These are phyloP conservation scores for Nemapogon koenigi DNA, from an alignment of 2,888 invertebrate species.

Conservation along the genomic window DNA sequence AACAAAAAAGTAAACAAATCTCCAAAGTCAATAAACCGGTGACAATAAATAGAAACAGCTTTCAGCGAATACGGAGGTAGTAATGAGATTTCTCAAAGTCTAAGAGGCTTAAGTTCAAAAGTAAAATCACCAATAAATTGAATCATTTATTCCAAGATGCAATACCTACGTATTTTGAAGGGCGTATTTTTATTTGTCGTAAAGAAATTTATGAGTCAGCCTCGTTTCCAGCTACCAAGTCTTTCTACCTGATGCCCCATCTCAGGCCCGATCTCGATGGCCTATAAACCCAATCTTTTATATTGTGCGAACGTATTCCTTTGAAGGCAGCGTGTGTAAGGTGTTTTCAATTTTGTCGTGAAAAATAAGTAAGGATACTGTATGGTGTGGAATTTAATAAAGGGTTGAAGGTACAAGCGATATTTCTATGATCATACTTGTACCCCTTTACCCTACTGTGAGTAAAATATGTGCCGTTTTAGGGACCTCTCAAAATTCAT, in stretches of 20 bases:
- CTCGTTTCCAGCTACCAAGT: background rate
- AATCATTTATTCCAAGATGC: constrained; percentile 43
- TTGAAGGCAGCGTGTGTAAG: constrained; percentile 25
- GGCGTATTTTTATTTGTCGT: constrained; percentile 53
- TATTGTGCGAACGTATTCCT: constrained; percentile 43
- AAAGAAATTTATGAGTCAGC: constrained; percentile 46
- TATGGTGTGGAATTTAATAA: constrained; percentile 43
- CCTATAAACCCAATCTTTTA: constrained; percentile 49
- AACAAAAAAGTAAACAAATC: too few relatives aligned
- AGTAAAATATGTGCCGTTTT: too few relatives aligned
- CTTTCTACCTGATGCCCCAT: constrained; percentile 8
- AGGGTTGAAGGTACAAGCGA: too few relatives aligned
- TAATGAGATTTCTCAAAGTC: background rate
- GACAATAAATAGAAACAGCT: too few relatives aligned
- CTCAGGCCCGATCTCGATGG: constrained; percentile 19
- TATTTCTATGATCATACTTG: too few relatives aligned
- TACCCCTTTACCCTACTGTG: too few relatives aligned
- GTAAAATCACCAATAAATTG: constrained; percentile 27
- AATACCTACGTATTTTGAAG: constrained; percentile 28
- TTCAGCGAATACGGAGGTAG: too few relatives aligned
- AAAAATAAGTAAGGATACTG: constrained; percentile 33
- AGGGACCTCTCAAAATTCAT: too few relatives aligned
- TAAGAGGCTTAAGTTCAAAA: background rate
- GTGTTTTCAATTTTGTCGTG: constrained; percentile 51
- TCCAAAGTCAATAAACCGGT: too few relatives aligned